Evolutionary conservation across 2,888 invertebrate species (phyloP), one percentile per base, ranked within the genome.

Genomic region (Bellardia pandia): DNA sequence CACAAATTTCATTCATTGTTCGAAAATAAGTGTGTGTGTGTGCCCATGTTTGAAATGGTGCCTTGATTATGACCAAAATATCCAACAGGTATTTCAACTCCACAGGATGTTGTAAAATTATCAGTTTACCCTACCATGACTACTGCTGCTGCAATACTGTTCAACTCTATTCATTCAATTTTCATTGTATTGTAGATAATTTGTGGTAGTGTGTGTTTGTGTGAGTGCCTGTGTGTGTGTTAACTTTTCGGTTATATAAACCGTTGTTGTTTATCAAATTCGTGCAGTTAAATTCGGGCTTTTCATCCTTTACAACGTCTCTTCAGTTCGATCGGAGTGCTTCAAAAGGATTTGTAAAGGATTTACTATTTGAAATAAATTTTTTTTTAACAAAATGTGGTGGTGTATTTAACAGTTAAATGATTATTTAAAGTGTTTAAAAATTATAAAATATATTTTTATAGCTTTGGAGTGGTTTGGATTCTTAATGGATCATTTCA

Each of bases 211-310:
- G 23, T 23, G 23, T 23, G 23, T 23, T 23, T 23, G 53, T 30
- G 53, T 42, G 23, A 7, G 51, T 62, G 71, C 48, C 37, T 75
- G 7, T 51, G 16, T 37, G 74, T 66, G 40, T 56, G 40, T 16
- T 7, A 40, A 8, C 6, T 14, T 11, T 85, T 85, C 74, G 80
- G 60, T 74, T 87, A 87, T 87, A 87, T 84, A 87, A 84, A 77
- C 45, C 53, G 60, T 64, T 77, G 84, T 30, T 62, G 37, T 64
- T 9, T 9, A 13, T 40, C 16, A 72, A 80, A 84, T n/a, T 77
- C 62, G 30, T 45, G 30, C 80, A 87, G 86, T 87, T 58, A 16
- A 76, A 75, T 68, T 58, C 79, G 40, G 51, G 8, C 56, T 40
- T 60, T 72, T 53, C 58, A 72, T 58, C 58, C 58, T 3, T 14